A percentile compares a stretch with the other conserved stretches of the same genome.
These are phyloP conservation scores for Neofelis nebulosa DNA, from an alignment of 2,113 vertebrate species.

Conservation along the genomic window DNA sequence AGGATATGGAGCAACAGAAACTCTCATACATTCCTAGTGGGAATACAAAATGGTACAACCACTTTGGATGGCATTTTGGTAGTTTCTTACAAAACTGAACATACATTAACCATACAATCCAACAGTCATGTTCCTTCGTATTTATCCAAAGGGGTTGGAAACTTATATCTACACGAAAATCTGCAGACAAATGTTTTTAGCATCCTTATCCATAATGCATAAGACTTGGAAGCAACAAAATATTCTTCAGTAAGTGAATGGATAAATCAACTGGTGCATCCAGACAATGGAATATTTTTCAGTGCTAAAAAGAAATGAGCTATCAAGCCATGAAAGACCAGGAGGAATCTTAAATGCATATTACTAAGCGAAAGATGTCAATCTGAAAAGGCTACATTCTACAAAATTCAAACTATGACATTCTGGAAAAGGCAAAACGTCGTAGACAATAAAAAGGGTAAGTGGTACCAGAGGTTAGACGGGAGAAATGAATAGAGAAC, in stretches of 20 bases:
- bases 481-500: background rate
- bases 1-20: background rate
- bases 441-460: background rate
- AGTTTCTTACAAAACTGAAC: background rate
- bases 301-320: background rate
- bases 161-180: background rate
- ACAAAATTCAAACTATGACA: background rate
- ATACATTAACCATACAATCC: background rate
- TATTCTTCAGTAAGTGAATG: background rate
- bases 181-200: background rate
- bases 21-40: background rate
- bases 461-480: background rate
- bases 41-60: background rate
- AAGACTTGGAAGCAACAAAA: background rate
- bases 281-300: background rate
- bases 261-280: background rate
- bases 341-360: background rate
- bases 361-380: background rate
- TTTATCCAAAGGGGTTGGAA: background rate
- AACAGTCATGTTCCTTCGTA: background rate
- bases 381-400: background rate
- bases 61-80: background rate
- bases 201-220: background rate
- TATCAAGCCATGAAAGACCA: background rate
- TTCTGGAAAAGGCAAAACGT: background rate